Conservation (phyloP, 2,888 invertebrate species). For the Ommatoiulus sabulosus region DNA sequence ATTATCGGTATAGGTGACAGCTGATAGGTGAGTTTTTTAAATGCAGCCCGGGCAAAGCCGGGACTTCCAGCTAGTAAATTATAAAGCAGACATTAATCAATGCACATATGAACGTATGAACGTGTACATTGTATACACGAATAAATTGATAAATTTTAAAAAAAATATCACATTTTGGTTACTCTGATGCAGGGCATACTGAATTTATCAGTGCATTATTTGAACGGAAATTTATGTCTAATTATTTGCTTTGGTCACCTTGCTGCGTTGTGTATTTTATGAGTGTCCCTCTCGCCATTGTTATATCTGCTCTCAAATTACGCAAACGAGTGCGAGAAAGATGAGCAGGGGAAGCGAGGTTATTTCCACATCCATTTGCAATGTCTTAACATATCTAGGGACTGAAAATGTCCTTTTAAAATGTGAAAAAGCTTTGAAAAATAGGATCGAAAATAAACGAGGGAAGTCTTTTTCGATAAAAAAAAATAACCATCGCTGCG, state of each 20-base stretch:
- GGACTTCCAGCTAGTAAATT: too few species aligned
- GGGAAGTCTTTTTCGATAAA: not conserved
- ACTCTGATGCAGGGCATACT: too few species aligned
- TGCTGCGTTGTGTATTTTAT: not conserved
- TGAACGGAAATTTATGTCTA: too few species aligned
- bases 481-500: not conserved
- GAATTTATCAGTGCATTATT: too few species aligned
- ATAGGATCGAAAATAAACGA: not conserved
- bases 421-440: not conserved
- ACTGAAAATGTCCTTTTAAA: not conserved
- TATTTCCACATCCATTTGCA: constrained; percentile 13
- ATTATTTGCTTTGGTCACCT: not conserved
- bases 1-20: too few species aligned
- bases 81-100: too few species aligned
- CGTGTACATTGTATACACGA: too few species aligned
- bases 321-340: not conserved
- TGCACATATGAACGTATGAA: too few species aligned
- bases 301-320: constrained; percentile 12
- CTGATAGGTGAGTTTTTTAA: too few species aligned
- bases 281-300: not conserved
- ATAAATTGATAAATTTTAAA: too few species aligned
- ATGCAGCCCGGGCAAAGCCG: too few species aligned
- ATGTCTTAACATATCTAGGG: not conserved
- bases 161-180: too few species aligned
- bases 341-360: not conserved